These are phyloP conservation scores for Gerris buenoi DNA, from an alignment of 1,140 invertebrate genomes.

Conservation along the genomic window DNA sequence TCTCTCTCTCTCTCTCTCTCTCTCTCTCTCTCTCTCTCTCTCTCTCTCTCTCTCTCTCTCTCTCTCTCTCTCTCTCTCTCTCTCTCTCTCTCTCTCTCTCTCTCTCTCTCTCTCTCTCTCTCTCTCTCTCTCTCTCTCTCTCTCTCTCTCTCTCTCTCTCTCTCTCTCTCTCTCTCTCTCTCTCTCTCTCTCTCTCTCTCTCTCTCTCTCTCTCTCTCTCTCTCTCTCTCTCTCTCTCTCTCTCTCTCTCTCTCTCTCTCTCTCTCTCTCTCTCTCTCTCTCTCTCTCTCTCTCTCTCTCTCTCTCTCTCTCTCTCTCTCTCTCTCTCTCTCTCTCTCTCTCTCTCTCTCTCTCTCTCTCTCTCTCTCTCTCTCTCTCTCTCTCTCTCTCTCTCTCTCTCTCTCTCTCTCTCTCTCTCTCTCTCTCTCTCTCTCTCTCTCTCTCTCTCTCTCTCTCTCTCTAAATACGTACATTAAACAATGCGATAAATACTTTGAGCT, in stretches of 20 bases:
- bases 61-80: constrained; percentile 1
- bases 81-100: constrained; percentile 1
- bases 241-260: neutral
- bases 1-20: neutral
- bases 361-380: neutral
- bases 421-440: constrained; percentile 1
- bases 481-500: too few relatives aligned
- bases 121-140: constrained; percentile 1
- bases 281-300: constrained; percentile 1
- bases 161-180: neutral
- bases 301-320: neutral
- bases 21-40: constrained; percentile 1
- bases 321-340: neutral
- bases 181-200: neutral
- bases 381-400: constrained; percentile 1
- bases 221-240: neutral
- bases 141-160: neutral
- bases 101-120: constrained; percentile 1
- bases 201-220: neutral
- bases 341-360: neutral
- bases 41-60: neutral
- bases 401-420: constrained; percentile 1
- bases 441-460: constrained; percentile 1
- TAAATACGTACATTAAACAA: too few relatives aligned
- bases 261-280: neutral